Evolutionary conservation across 1,140 invertebrate genomes (phyloP), one percentile per base, ranked within the genome.

Genomic region (Scaptomyza hsui): DNA sequence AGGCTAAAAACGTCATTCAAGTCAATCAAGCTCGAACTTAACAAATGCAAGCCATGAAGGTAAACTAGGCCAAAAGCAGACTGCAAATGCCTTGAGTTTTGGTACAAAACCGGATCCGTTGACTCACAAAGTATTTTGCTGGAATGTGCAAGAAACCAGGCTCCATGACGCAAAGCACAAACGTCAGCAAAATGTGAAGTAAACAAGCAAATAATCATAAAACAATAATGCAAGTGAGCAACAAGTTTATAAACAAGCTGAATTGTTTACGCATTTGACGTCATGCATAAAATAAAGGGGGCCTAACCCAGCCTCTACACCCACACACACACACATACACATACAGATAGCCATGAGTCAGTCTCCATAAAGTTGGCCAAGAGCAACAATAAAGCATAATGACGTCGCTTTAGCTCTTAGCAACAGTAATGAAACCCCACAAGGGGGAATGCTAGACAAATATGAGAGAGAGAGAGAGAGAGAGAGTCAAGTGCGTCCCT

Each of bases 221-320:
- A 26, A 26, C 4, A 47, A 9, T 42, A 70, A 41, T 75, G 70
- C 61, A 56, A 65, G 72, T 35, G 32, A 35, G 69, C 73, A 85
- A 73, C 81, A 70, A 59, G 78, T 81, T 74, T 65, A 52, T 47
- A 67, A 85, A 73, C 15, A 80, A 37, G 12, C 32, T n/a, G 4
- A 6, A 75, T 18, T 76, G 57, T 62, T 70, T 55, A 55, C 55
- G 18, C 60, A 70, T 52, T 68, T 75, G 57, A 85, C 81, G 80
- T 85, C 80, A 83, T 32, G 32, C 26, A 39, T 12, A 12, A 19
- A 16, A 19, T 19, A 21, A n/a, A n/a, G n/a, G 42, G 42, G 26
- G 51, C 37, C 53, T 77, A 69, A 67, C 41, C 72, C 68, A 72
- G 37, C 49, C 19, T 26, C 62, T 45, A 7, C n/a, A 4, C 13